Evolutionary conservation across 2,797 vertebrate genomes (phyloP).

Genomic region (Crocidura indochinensis): DNA sequence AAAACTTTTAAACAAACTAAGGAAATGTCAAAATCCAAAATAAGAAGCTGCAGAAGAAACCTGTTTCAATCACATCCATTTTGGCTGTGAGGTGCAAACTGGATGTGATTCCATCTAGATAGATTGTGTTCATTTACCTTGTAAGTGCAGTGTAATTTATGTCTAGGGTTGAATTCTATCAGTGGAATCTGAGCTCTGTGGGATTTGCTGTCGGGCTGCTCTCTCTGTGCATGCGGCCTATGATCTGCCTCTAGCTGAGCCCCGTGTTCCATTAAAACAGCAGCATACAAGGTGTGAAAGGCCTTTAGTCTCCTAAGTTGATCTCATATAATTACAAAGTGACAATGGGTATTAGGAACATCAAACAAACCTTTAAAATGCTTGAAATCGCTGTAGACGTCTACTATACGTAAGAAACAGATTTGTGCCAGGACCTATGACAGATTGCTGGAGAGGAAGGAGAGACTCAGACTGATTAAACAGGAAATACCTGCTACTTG

Average conservation of each 20-base stretch:
- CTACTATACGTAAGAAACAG: neutral
- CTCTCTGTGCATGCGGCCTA: conserved; percentile 34
- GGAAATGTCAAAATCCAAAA: conserved; percentile 76
- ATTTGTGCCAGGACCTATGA: neutral
- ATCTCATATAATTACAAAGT: conserved; percentile 34
- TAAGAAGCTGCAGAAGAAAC: conserved; percentile 74
- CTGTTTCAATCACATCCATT: conserved; percentile 73
- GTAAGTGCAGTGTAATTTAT: conserved; percentile 71
- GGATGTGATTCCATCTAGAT: conserved; percentile 65
- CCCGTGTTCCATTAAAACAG: neutral
- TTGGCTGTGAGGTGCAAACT: conserved; percentile 60
- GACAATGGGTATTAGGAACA: neutral
- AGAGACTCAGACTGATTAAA: neutral
- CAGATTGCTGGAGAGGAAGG: neutral
- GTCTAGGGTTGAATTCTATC: conserved; percentile 69
- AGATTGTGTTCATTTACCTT: conserved; percentile 73
- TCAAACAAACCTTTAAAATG: conserved; percentile 29
- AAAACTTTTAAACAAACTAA: conserved; percentile 81
- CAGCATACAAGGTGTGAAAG: neutral
- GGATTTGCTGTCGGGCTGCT: neutral
- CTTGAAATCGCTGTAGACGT: neutral
- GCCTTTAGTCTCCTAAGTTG: neutral
- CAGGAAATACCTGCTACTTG: neutral
- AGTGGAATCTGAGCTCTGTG: conserved; percentile 55
- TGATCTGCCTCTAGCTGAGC: neutral